Evolutionary conservation across 2,797 vertebrate species (phyloP), one percentile per base, ranked within the genome.

Genomic region (Chaetophractus vellerosus): DNA sequence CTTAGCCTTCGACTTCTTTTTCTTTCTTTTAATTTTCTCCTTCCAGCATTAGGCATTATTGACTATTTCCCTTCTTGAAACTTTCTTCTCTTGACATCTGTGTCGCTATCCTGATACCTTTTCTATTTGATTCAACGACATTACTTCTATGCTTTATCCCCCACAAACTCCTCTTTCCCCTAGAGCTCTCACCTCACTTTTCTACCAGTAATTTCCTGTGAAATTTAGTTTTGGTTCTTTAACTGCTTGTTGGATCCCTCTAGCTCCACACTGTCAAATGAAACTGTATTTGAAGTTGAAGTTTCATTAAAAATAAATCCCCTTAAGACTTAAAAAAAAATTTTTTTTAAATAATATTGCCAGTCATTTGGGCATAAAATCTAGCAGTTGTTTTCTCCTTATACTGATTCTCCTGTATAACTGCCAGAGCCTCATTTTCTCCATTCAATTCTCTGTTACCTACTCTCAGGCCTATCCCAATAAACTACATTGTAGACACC

Each of bases 221-320:
- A 90, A 26, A 87, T 71, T 52, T n/a, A 52, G 28, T 63, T 80
- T 61, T 88, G 72, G 48, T 79, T 91, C 36, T 92, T 76, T 55
- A 50, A 50, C 45, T 45, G 10, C 45, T 8, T 45, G 52, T 18
- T 48, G 33, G 91, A 41, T 72, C 23, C 33, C 11, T 85, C n/a
- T 66, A 31, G 9, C 36, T 76, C 52, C n/a, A 61, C 24, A 63
- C 52, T 75, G 74, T 48, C 90, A 94, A 78, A 66, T 23, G 36
- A 95, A 82, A 92, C 33, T 38, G 41, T 28, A 52, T 83, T 64
- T 79, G 69, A 84, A 95, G 71, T n/a, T 88, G 72, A 61, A 84
- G 31, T 76, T 88, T 96, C 74, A 33, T 94, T 28, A 80, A 96
- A 90, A 88, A 63, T 18, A 88, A 82, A 78, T 57, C 33, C 72